phyloP scores from a whole-genome alignment of 2,888 invertebrate species.

The Hypercompe scribonia region DNA sequence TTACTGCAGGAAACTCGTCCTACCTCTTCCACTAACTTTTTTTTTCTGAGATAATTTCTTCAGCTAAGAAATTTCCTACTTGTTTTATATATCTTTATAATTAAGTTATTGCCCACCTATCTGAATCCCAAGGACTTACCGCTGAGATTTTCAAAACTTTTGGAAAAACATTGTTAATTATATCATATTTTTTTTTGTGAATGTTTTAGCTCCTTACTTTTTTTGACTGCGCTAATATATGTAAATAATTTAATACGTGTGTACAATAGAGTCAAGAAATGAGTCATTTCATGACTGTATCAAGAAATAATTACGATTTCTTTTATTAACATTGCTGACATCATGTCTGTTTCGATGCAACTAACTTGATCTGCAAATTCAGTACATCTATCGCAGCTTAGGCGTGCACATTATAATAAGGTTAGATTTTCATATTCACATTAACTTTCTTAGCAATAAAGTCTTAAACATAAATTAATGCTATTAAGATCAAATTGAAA shows the following conservation, averaged over 20 bases:
- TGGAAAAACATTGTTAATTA: too few species aligned
- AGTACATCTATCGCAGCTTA: slow-evolving; percentile 30
- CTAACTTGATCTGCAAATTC: slow-evolving; percentile 17
- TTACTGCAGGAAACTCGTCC: too few species aligned
- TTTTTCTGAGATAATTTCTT: neutral
- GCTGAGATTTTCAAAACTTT: too few species aligned
- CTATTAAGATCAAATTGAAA: neutral
- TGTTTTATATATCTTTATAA: neutral
- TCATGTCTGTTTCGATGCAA: slow-evolving; percentile 25
- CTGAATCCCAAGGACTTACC: too few species aligned
- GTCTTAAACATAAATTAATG: neutral
- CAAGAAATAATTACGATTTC: neutral
- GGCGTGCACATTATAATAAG: slow-evolving; percentile 31
- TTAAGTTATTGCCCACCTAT: neutral
- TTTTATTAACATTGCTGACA: slow-evolving; percentile 23
- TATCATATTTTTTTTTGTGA: neutral
- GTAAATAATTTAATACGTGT: neutral
- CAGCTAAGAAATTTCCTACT: neutral
- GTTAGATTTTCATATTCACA: slow-evolving; percentile 25
- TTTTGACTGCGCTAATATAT: neutral
- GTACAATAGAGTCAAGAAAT: neutral
- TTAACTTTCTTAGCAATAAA: neutral
- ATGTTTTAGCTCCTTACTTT: neutral
- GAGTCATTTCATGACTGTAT: slow-evolving; percentile 9
- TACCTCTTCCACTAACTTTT: too few species aligned